Conservation (phyloP, 1,140 invertebrate genomes). For the Pemphigus obesinymphae region DNA sequence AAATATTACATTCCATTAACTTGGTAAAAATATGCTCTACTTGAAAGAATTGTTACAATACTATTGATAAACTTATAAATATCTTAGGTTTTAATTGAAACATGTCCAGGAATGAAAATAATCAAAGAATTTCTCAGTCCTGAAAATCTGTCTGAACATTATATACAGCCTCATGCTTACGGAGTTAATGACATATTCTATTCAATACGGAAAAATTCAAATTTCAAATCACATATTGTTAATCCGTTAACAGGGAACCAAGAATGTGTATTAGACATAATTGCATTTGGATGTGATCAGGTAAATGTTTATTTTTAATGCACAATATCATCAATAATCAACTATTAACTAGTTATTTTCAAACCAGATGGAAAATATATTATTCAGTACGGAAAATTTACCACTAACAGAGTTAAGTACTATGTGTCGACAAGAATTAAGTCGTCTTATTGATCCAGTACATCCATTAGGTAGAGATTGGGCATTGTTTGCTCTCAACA, state of each 20-base stretch:
- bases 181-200: conserved; percentile 59
- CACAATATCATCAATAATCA: neutral
- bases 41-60: neutral
- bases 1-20: conserved; percentile 67
- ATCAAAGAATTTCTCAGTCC: conserved; percentile 64
- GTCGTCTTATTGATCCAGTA: conserved; percentile 67
- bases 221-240: conserved; percentile 54
- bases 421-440: conserved; percentile 55
- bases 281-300: conserved; percentile 58
- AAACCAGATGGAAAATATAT: neutral
- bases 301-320: conserved; percentile 26
- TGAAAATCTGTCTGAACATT: conserved; percentile 57
- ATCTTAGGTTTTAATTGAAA: conserved; percentile 56
- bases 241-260: conserved; percentile 59
- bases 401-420: conserved; percentile 51
- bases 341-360: no score
- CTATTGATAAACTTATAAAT: neutral
- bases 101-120: conserved; percentile 64
- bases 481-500: conserved; percentile 71
- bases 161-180: conserved; percentile 58
- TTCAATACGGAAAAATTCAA: conserved; percentile 55
- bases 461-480: conserved; percentile 76
- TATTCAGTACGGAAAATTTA: conserved; percentile 19
- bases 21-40: conserved; percentile 52
- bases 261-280: conserved; percentile 64